Evolutionary conservation across 1,140 invertebrate genomes (phyloP).

Genomic region (Agrypnia vestita): DNA sequence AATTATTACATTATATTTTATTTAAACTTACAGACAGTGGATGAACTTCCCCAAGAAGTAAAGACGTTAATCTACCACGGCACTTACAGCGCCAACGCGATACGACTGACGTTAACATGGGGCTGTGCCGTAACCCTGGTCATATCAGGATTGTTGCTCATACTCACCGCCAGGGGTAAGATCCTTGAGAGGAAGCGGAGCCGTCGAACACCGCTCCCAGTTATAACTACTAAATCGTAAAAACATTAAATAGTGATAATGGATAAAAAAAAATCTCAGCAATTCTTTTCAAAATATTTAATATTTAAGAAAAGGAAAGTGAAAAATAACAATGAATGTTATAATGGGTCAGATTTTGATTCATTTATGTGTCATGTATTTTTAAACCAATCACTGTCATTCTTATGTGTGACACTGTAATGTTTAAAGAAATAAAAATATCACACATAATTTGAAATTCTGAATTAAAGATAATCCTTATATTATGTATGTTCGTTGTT

Average conservation of each 20-base stretch:
- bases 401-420: too few species aligned
- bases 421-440: too few species aligned
- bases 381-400: too few species aligned
- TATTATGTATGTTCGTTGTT: too few species aligned
- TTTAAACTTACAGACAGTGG: constrained; percentile 64
- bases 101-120: constrained; percentile 65
- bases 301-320: too few species aligned
- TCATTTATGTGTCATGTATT: too few species aligned
- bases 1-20: background rate
- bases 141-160: constrained; percentile 11
- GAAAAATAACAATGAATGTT: too few species aligned
- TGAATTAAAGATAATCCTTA: too few species aligned
- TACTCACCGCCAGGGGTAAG: constrained; percentile 8
- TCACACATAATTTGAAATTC: too few species aligned
- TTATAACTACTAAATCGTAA: constrained; percentile 32
- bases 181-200: constrained; percentile 2
- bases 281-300: too few species aligned
- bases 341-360: too few species aligned
- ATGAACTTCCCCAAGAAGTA: constrained; percentile 67
- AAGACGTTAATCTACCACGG: constrained; percentile 69
- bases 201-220: constrained; percentile 20
- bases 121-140: constrained; percentile 59
- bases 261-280: too few species aligned
- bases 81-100: constrained; percentile 69
- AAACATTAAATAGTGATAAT: background rate